Evolutionary conservation across 1,140 invertebrate genomes (phyloP), one percentile per base, ranked within the genome.

Genomic region (Pogonus chalceus): DNA sequence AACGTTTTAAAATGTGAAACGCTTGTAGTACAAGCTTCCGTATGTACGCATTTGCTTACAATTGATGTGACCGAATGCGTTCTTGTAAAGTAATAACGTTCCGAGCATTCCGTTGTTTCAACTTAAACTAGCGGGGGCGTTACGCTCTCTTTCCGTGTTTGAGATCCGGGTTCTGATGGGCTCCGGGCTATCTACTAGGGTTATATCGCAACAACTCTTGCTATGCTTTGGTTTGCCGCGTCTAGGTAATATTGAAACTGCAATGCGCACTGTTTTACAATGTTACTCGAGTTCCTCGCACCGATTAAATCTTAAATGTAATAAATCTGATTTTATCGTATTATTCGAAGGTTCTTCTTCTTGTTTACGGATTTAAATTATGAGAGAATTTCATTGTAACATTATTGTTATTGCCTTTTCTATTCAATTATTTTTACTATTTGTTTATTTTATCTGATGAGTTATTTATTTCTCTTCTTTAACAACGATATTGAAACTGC

Each of bases 31-130:
- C 3, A 43, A 43, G 37, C 18, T 43, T 43, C 37, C 37, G 18
- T n/a, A n/a, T 43, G 37, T 43, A 43, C 37, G 37, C 18, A 43
- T 43, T 43, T 43, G 37, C 37, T 43, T 43, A 43, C 37, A 43
- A 43, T 43, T 43, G 37, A 43, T 43, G 37, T 16, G 37, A 43
- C 37, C 37, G 18, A 43, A 43, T 43, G 37, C 9, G 37, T 43
- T 43, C 37, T 43, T 43, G 9, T 43, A 16, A 43, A 43, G 37
- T 43, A 43, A 43, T 43, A 43, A 43, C 37, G 37, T 43, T 43
- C 37, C 37, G 4, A 43, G 37, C 37, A 43, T 43, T 43, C 37
- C 37, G 18, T 43, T 43, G 37, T 18, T 43, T 43, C 37, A 43
- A 43, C 37, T 43, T 18, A 43, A 43, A 43, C 37, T 43, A 43